Base-by-base conservation (phyloP, 2,113 vertebrate genomes). In the Boulengeromyrus knoepffleri region DNA sequence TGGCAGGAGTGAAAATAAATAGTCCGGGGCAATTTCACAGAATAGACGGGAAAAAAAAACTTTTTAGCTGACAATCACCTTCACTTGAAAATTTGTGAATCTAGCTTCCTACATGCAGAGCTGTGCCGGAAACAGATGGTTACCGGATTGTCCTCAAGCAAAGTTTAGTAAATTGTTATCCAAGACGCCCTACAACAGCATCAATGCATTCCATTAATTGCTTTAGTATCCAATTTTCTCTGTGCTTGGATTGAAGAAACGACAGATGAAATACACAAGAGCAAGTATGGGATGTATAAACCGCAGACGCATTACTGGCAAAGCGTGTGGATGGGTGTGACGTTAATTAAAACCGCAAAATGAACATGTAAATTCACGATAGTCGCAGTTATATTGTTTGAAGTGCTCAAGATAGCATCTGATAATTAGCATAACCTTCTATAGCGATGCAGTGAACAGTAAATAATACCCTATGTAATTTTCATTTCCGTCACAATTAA, bases 81-180 rank as follows among this genome's bases (percentile, higher is more conserved):
- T 96, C 95, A 93, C 92, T 90, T 88, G 91, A 94, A 94, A 95
- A 95, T 95, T 95, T 94, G 95, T 93, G 93, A 94, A 94, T 90
- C 93, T 91, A 53, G 94, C 95, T 96, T 96, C 96, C 96, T 96
- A 94, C 92, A 89, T 87, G 56, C 92, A 45, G 77, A 27, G 89
- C 92, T 94, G 91, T 92, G 93, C 93, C 93, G 94, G 95, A 96
- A 96, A 96, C 96, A 96, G 96, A 96, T 96, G 96, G 95, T 94
- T 95, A 94, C 95, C 95, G 95, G 96, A 96, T 96, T 95, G 95
- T 96, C 96, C 95, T 95, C 93, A 92, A 96, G 96, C 96, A 27
- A 89, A 93, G 92, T 94, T 94, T 89, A 47, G 89, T 93, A 80
- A 95, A 93, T 94, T 95, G 95, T 92, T 91, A 94, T 93, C 94